Evolutionary conservation across 2,797 vertebrate genomes (phyloP), one percentile per base, ranked within the genome.

Genomic region (Enteromius thamalakanensis): DNA sequence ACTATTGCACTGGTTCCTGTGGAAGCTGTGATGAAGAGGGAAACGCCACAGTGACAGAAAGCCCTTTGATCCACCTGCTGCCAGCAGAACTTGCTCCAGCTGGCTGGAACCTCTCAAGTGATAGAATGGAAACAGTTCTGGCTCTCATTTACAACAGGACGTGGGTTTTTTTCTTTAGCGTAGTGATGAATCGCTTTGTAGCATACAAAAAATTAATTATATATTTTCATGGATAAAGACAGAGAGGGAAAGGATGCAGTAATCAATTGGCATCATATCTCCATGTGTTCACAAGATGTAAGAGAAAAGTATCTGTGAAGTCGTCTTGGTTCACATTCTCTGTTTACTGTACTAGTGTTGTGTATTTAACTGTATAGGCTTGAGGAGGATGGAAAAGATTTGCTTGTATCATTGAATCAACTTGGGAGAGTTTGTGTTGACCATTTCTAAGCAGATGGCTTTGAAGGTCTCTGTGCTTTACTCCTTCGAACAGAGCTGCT

Each of bases 381-480:
- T 34, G 53, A 40, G n/a, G 37, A 60, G 37, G 68, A 71, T 60
- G 23, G 21, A 60, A 32, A 60, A 14, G 1, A 47, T 47, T 32
- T 62, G 82, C 82, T 82, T 82, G 58, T 19, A 34, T 80, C 40
- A 47, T 11, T 60, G 72, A 82, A 85, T 85, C 65, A 37, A 76
- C 49, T 71, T 67, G 26, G 34, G 12, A 47, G 42, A 15, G 11
- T 83, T 74, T 80, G 58, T 70, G 51, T 64, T 80, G 83, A 85
- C 85, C 77, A 68, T n/a, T 83, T 84, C 68, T 75, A 17, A 55
- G 58, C 47, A 80, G 64, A 74, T 32, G 42, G 68, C 85, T 86
- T 89, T 87, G 74, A 81, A 85, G 85, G 62, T 81, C 67, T 76
- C 32, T 86, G 58, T 68, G 65, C 80, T 87, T 84, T 84, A 84